A percentile compares a stretch with the other conserved stretches of the same genome.
phyloP scores from a whole-genome alignment of 2,113 vertebrate species.

The Oplegnathus fasciatus region DNA sequence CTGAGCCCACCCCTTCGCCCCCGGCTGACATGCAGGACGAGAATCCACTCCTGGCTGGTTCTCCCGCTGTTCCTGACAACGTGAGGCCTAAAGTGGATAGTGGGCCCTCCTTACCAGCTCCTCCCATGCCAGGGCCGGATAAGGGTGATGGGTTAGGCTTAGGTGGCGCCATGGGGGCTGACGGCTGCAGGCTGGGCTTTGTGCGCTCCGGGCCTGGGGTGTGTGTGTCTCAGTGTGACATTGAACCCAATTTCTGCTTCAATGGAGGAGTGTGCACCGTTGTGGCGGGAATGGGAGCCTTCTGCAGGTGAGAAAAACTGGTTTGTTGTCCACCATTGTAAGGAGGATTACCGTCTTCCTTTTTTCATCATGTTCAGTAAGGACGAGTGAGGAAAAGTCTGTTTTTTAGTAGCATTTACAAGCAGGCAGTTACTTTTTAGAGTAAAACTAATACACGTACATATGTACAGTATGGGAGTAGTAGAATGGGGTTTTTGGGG shows the following conservation, averaged over 20 bases:
- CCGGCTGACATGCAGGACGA: slow-evolving; percentile 83
- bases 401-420: background rate
- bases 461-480: background rate
- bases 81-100: slow-evolving; percentile 36
- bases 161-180: slow-evolving; percentile 65
- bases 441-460: background rate
- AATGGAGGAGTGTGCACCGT: slow-evolving; percentile 81
- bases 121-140: slow-evolving; percentile 48
- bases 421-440: background rate
- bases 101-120: slow-evolving; percentile 34
- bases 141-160: slow-evolving; percentile 45
- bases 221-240: slow-evolving; percentile 79
- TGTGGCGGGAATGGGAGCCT: slow-evolving; percentile 77
- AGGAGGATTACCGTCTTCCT: background rate
- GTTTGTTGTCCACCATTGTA: background rate
- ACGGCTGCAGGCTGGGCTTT: slow-evolving; percentile 78
- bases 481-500: background rate
- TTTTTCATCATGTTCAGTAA: slow-evolving; percentile 6
- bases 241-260: slow-evolving; percentile 78
- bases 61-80: slow-evolving; percentile 71
- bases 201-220: slow-evolving; percentile 73
- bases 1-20: slow-evolving; percentile 85
- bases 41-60: slow-evolving; percentile 72
- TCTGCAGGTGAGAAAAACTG: slow-evolving; percentile 77
- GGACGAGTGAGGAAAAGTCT: background rate